Evolutionary conservation across 2,113 vertebrate genomes (phyloP).

Genomic region (Poecile atricapillus): DNA sequence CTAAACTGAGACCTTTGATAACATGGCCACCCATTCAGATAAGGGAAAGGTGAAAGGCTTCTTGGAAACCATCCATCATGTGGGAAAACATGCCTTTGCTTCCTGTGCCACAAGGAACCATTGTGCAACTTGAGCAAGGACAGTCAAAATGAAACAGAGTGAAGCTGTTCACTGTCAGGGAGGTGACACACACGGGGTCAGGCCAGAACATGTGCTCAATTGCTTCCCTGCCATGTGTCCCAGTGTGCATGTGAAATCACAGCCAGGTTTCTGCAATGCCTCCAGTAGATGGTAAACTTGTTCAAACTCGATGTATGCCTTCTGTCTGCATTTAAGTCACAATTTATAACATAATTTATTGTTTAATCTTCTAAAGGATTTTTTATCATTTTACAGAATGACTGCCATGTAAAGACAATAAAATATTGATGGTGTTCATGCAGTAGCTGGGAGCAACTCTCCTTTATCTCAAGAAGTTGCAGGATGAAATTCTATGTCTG

Average conservation of each 20-base stretch:
- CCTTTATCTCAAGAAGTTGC: neutral
- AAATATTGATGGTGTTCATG: neutral
- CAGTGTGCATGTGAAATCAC: neutral
- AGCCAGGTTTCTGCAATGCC: neutral
- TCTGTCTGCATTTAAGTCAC: neutral
- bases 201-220: neutral
- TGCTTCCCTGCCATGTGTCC: neutral
- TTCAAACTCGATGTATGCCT: rapidly evolving
- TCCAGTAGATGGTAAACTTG: neutral
- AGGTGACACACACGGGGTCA: neutral
- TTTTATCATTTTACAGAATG: neutral
- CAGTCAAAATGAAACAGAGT: neutral
- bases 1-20: neutral
- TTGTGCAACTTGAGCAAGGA: neutral
- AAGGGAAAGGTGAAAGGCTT: neutral
- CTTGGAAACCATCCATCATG: neutral
- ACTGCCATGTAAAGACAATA: neutral
- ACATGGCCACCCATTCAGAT: neutral
- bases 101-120: neutral
- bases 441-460: neutral
- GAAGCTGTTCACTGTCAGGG: neutral
- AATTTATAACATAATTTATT: neutral
- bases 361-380: neutral
- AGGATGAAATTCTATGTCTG: neutral
- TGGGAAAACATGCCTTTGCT: neutral